Base-by-base conservation (phyloP, 2,113 vertebrate genomes). In the Phylloscopus whistleri region DNA sequence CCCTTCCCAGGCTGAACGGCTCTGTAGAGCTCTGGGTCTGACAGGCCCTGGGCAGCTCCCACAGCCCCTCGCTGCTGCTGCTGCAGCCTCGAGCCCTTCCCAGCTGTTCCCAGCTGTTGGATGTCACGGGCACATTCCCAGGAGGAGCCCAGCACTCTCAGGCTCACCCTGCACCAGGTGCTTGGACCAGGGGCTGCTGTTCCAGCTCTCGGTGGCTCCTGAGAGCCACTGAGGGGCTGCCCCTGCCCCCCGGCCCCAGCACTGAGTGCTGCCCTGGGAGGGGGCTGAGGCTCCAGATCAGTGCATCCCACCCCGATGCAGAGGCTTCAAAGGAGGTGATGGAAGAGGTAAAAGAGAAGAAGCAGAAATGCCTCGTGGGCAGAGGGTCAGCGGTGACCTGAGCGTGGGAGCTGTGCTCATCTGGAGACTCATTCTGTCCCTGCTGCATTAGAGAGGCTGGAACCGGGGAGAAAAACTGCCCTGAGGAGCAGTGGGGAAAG, bases 21-120 rank as follows among this genome's bases (percentile, higher is more conserved):
- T 15, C 59, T 0, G 0, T 1, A 13, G 41, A 55, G 48, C n/a
- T 0, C n/a, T 0, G 1, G 60, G 13, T 53, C 31, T 68, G 79
- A 12, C 24, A 16, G 59, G 52, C 49, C 49, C 53, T 74, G 70
- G 43, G 2, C 30, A 30, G 43, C 35, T 58, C 43, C 41, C 59
- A 12, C n/a, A 39, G n/a, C 59, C 33, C 26, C 11, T 3, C 3
- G 6, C 46, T 7, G 6, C 7, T 6, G 7, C 7, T 2, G 27
- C 74, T 4, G n/a, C 69, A 39, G 58, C 43, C 37, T 16, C 0
- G 63, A 41, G 52, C 84, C 0, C 0, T 31, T 82, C 3, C 79
- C 11, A 69, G 93, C 87, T 64, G 89, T 51, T 81, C 49, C 70
- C 60, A 69, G n/a, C 28, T 0, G 3, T 13, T 52, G 4, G 30